Percentiles rank a stretch among this genome's conserved stretches.
Evolutionary conservation across 2,113 vertebrate species (phyloP).

Genomic region (Sphaerodactylus townsendi): DNA sequence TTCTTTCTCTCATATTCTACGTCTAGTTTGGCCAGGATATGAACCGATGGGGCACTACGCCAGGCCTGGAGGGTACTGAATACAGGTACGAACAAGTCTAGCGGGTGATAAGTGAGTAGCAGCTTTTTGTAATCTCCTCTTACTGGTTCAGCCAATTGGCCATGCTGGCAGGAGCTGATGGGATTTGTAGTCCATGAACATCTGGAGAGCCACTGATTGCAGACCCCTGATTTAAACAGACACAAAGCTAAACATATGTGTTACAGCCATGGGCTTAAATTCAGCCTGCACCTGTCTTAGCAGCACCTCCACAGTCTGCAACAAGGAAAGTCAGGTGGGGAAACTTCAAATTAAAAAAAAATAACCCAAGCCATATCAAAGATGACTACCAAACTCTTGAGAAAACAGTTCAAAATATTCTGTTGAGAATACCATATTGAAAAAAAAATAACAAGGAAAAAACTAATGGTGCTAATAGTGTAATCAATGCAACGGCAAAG

Average conservation of each 20-base stretch:
- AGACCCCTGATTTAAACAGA: slow-evolving; percentile 9
- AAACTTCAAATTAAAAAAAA: neutral
- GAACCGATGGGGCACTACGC: neutral
- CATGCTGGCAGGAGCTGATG: too few species aligned
- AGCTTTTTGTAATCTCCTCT: neutral
- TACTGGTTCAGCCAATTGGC: neutral
- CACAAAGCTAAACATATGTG: neutral
- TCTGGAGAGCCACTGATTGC: too few species aligned
- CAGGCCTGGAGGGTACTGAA: neutral
- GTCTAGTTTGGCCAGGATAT: neutral
- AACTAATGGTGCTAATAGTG: neutral
- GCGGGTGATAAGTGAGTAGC: neutral
- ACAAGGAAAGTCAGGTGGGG: neutral
- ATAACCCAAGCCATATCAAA: neutral
- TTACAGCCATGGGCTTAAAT: neutral
- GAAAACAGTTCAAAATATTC: neutral
- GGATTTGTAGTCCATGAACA: too few species aligned
- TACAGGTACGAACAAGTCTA: too few species aligned
- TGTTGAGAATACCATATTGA: slow-evolving; percentile 15
- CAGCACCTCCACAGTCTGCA: neutral
- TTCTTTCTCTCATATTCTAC: neutral
- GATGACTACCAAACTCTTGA: neutral
- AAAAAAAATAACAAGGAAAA: slow-evolving; percentile 1
- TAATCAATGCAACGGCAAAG: neutral
- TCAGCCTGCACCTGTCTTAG: neutral